phyloP scores from a whole-genome alignment of 1,140 invertebrate species.

The Ephestia elutella region DNA sequence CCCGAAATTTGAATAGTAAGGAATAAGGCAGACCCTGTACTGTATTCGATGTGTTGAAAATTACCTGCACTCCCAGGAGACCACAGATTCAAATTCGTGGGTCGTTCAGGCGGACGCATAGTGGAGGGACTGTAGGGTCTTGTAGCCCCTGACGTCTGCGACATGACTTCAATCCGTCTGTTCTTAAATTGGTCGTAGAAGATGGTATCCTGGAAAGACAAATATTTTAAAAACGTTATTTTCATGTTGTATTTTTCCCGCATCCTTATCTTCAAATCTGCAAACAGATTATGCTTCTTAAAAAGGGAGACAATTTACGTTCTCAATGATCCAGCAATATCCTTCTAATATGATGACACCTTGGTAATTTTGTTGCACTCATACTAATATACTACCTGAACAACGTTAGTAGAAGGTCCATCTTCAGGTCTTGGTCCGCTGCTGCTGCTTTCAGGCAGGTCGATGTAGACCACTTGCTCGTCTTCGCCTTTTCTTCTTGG shows the following conservation, averaged over 20 bases:
- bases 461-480: conserved; percentile 27
- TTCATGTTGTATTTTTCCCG: no score
- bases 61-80: background rate
- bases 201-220: conserved; percentile 55
- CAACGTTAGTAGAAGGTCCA: no score
- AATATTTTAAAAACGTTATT: background rate
- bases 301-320: no score
- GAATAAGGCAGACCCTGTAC: no score
- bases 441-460: conserved; percentile 20
- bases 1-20: no score
- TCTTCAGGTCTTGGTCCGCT: no score
- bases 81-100: background rate
- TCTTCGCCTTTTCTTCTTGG: conserved; percentile 6
- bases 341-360: no score
- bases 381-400: no score
- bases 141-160: conserved; percentile 3
- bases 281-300: no score
- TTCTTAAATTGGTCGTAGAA: conserved; percentile 54
- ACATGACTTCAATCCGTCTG: conserved; percentile 33
- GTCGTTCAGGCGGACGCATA: conserved; percentile 1
- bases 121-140: conserved; percentile 7
- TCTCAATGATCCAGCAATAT: no score
- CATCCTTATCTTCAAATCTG: no score
- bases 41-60: background rate
- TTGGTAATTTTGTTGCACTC: no score